Percentiles rank a stretch among this genome's conserved stretches.
Conservation (phyloP, 2,113 vertebrate genomes). For the Esox niger region DNA sequence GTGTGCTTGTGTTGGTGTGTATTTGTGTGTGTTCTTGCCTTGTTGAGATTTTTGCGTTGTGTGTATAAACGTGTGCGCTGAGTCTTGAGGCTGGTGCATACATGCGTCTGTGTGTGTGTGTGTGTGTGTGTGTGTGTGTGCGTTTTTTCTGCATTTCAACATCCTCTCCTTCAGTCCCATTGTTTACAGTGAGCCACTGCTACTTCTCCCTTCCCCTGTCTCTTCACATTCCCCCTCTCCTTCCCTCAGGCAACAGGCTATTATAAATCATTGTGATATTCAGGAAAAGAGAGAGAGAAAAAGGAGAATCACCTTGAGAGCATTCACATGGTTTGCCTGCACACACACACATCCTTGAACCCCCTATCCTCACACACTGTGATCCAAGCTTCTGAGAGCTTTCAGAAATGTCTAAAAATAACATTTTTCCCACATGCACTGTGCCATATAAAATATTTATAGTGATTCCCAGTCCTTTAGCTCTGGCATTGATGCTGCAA, state of each 20-base stretch:
- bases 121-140: not conserved
- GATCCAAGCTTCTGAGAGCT: constrained; percentile 37
- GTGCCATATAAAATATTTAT: constrained; percentile 81
- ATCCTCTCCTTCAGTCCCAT: constrained; percentile 16
- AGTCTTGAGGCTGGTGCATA: too few species aligned
- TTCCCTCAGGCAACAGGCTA: constrained; percentile 4
- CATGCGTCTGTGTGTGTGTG: constrained; percentile 4
- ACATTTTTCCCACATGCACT: constrained; percentile 71
- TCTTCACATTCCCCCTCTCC: constrained; percentile 19
- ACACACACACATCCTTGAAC: constrained; percentile 14
- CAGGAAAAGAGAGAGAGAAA: constrained; percentile 18
- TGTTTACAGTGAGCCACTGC: too few species aligned
- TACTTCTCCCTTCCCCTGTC: not conserved
- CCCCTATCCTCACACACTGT: not conserved
- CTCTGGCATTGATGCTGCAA: constrained; percentile 53
- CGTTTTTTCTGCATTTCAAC: not conserved
- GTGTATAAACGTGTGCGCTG: too few species aligned
- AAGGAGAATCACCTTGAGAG: constrained; percentile 40
- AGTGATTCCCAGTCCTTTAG: constrained; percentile 65
- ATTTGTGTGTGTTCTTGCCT: too few species aligned
- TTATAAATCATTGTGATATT: constrained; percentile 29
- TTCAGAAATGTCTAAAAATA: constrained; percentile 71
- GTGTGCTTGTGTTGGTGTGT: too few species aligned
- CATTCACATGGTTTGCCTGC: constrained; percentile 8
- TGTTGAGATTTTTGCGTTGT: too few species aligned